Conservation (phyloP, 2,888 invertebrate species). For the Trissonchulus sp. region DNA sequence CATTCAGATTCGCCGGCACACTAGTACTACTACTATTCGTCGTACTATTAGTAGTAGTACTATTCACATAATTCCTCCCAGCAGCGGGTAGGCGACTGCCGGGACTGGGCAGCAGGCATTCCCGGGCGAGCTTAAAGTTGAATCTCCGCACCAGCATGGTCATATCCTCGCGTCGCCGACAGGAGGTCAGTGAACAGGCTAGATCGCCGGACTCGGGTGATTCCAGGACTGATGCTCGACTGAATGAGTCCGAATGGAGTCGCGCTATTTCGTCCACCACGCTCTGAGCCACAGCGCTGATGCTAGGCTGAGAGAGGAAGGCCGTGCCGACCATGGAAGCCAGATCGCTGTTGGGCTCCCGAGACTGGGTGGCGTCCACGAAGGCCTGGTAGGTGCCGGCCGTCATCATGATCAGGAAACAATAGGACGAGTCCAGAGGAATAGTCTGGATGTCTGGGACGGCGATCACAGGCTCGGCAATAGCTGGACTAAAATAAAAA, state of each 20-base stretch:
- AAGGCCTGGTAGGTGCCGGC: slow-evolving; percentile 75
- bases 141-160: slow-evolving; percentile 65
- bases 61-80: neutral
- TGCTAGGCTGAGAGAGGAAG: slow-evolving; percentile 69
- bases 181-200: slow-evolving; percentile 30
- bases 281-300: slow-evolving; percentile 75
- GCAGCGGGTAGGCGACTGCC: slow-evolving; percentile 38
- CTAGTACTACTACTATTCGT: neutral
- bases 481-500: slow-evolving; percentile 58
- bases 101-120: slow-evolving; percentile 56
- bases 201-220: neutral
- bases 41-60: neutral
- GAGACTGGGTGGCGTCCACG: slow-evolving; percentile 66
- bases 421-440: slow-evolving; percentile 68
- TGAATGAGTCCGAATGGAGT: slow-evolving; percentile 70
- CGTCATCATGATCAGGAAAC: slow-evolving; percentile 76
- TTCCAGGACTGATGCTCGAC: neutral
- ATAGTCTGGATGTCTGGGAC: slow-evolving; percentile 77
- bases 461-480: slow-evolving; percentile 71
- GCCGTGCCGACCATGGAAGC: slow-evolving; percentile 62
- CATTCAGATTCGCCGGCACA: neutral
- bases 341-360: slow-evolving; percentile 51
- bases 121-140: slow-evolving; percentile 65
- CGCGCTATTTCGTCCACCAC: slow-evolving; percentile 75
- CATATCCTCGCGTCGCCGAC: slow-evolving; percentile 69